These are phyloP conservation scores for Notothenia coriiceps DNA, from an alignment of 2,113 vertebrate species.

Conservation along the genomic window DNA sequence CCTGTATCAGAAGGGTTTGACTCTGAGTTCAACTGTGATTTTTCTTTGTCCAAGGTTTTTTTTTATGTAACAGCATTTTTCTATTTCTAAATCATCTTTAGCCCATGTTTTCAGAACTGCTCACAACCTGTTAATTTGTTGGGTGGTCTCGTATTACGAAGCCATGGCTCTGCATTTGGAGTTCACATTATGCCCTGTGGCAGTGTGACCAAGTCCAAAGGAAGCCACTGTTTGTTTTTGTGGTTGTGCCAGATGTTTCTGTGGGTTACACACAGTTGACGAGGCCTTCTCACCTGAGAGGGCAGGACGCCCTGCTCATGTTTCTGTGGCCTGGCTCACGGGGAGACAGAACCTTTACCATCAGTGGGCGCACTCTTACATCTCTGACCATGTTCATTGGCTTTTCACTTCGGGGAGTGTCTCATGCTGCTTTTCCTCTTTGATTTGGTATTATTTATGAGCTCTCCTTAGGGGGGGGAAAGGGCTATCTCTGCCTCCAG, in stretches of 20 bases:
- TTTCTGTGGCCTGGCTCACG: slow-evolving; percentile 39
- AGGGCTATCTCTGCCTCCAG: slow-evolving; percentile 63
- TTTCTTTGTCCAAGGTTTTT: slow-evolving; percentile 23
- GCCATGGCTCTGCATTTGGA: slow-evolving; percentile 22
- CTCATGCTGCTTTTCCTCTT: slow-evolving; percentile 63
- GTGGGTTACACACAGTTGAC: slow-evolving; percentile 54
- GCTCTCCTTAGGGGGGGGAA: slow-evolving; percentile 36
- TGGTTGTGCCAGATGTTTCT: slow-evolving; percentile 64
- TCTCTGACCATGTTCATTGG: slow-evolving; percentile 53
- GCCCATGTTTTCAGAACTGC: slow-evolving; percentile 25
- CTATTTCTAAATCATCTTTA: slow-evolving; percentile 40
- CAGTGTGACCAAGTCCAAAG: slow-evolving; percentile 40
- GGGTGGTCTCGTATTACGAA: slow-evolving; percentile 48
- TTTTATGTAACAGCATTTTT: slow-evolving; percentile 12
- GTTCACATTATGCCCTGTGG: slow-evolving; percentile 44
- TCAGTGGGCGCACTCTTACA: slow-evolving; percentile 42
- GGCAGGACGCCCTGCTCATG: slow-evolving; percentile 41
- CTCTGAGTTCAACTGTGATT: slow-evolving; percentile 8
- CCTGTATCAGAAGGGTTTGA: background rate
- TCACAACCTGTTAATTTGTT: slow-evolving; percentile 42
- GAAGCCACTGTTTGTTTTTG: slow-evolving; percentile 65
- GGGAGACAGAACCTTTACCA: slow-evolving; percentile 37
- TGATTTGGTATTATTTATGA: slow-evolving; percentile 78
- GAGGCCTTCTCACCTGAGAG: slow-evolving; percentile 62
- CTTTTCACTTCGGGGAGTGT: slow-evolving; percentile 62